Percentiles rank a stretch among this genome's conserved stretches.
These are phyloP conservation scores for Papilio dardanus DNA, from an alignment of 1,140 invertebrate species.

Conservation along the genomic window DNA sequence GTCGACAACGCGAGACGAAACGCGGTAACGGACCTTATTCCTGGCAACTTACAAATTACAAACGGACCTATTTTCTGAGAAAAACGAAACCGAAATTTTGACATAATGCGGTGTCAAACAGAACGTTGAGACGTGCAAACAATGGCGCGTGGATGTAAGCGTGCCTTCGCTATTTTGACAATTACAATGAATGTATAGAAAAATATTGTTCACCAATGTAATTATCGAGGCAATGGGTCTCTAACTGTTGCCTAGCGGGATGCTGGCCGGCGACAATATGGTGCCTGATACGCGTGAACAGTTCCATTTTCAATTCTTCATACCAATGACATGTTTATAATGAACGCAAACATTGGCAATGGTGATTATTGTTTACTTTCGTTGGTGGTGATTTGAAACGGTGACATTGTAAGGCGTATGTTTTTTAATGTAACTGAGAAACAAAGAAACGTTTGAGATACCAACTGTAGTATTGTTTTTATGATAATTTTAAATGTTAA, in stretches of 20 bases:
- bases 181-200: conserved; percentile 61
- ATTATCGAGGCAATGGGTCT: conserved; percentile 63
- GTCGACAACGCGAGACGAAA: conserved; percentile 55
- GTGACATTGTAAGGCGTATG: background rate
- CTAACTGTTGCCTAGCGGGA: conserved; percentile 73
- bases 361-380: conserved; percentile 42
- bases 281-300: conserved; percentile 50
- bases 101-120: conserved; percentile 70
- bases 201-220: conserved; percentile 68
- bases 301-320: conserved; percentile 39
- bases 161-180: conserved; percentile 71
- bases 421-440: conserved; percentile 6
- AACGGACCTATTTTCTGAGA: conserved; percentile 59
- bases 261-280: conserved; percentile 53
- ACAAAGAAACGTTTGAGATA: background rate
- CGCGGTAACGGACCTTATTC: conserved; percentile 62
- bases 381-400: conserved; percentile 31
- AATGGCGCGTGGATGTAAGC: conserved; percentile 65
- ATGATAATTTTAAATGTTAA: too few species aligned
- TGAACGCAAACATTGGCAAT: conserved; percentile 37
- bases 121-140: conserved; percentile 52
- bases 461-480: background rate
- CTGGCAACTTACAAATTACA: conserved; percentile 59
- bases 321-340: conserved; percentile 44
- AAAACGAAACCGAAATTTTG: conserved; percentile 75